Conservation (phyloP, 1,140 invertebrate genomes). For the Reticulitermes speratus region DNA sequence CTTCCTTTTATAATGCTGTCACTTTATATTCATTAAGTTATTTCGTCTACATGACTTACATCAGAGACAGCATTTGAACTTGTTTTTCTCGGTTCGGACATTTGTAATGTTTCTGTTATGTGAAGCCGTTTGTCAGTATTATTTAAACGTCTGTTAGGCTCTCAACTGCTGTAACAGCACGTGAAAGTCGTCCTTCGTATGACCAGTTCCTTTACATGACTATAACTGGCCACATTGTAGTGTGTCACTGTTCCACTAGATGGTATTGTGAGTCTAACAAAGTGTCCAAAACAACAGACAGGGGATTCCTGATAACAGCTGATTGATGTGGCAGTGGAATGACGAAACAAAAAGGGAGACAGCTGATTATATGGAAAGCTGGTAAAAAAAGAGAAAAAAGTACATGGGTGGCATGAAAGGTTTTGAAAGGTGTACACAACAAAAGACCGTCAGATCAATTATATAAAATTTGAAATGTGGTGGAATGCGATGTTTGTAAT, state of each 20-base stretch:
- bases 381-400: too few species aligned
- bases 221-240: background rate
- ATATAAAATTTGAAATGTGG: constrained; percentile 1
- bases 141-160: background rate
- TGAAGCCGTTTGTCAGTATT: background rate
- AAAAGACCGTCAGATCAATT: constrained; percentile 7
- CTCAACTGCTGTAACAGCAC: background rate
- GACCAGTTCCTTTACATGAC: too few species aligned
- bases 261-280: constrained; percentile 1
- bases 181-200: too few species aligned
- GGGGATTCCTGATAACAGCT: background rate
- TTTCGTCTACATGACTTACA: too few species aligned
- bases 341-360: background rate
- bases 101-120: too few species aligned
- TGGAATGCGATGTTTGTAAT: background rate
- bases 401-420: background rate
- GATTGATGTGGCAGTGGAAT: background rate
- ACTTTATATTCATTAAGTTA: too few species aligned
- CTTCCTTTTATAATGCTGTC: too few species aligned
- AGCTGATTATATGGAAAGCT: background rate
- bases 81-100: too few species aligned
- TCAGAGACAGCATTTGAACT: too few species aligned
- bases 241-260: background rate
- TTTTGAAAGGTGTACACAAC: background rate
- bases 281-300: background rate